Percentiles rank a stretch among this genome's conserved stretches.
phyloP scores from a whole-genome alignment of 2,888 invertebrate species.

The Psococerastis gibbosa region DNA sequence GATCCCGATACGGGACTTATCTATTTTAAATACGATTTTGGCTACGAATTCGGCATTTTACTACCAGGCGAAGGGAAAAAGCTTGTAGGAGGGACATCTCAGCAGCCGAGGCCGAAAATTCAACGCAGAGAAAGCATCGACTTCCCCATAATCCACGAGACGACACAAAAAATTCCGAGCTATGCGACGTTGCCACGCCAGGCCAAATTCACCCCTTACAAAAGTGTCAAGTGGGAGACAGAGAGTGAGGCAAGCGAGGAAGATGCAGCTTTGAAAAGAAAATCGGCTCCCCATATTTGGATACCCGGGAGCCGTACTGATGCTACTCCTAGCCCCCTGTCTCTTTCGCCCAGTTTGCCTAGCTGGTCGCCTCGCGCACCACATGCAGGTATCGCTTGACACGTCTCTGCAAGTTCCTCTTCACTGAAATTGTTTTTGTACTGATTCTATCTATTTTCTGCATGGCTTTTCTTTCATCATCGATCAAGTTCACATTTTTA shows the following conservation, averaged over 20 bases:
- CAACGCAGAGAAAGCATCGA: constrained; percentile 37
- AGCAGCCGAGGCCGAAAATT: constrained; percentile 12
- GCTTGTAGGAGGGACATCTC: constrained; percentile 14
- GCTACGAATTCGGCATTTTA: constrained; percentile 57
- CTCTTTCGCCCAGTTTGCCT: constrained; percentile 37
- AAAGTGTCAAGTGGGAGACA: constrained; percentile 39
- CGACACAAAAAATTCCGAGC: constrained; percentile 21
- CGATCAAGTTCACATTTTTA: too few relatives aligned
- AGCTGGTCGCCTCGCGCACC: constrained; percentile 31
- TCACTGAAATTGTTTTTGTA: too few relatives aligned
- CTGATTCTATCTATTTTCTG: too few relatives aligned
- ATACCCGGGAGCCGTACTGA: constrained; percentile 24
- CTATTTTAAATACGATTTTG: constrained; percentile 67
- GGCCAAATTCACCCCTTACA: constrained; percentile 26
- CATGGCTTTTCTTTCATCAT: too few relatives aligned
- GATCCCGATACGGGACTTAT: constrained; percentile 57
- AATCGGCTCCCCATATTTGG: constrained; percentile 19
- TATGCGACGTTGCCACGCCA: constrained; percentile 24
- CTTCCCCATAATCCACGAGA: constrained; percentile 47
- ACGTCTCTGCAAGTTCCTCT: constrained; percentile 19
- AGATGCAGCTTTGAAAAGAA: constrained; percentile 28
- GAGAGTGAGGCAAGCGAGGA: constrained; percentile 41
- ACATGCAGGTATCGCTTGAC: constrained; percentile 13
- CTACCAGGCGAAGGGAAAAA: constrained; percentile 37
- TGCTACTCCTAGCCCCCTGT: constrained; percentile 34